Conservation (phyloP, 2,797 vertebrate species). For the Hozukius guyotensis region DNA sequence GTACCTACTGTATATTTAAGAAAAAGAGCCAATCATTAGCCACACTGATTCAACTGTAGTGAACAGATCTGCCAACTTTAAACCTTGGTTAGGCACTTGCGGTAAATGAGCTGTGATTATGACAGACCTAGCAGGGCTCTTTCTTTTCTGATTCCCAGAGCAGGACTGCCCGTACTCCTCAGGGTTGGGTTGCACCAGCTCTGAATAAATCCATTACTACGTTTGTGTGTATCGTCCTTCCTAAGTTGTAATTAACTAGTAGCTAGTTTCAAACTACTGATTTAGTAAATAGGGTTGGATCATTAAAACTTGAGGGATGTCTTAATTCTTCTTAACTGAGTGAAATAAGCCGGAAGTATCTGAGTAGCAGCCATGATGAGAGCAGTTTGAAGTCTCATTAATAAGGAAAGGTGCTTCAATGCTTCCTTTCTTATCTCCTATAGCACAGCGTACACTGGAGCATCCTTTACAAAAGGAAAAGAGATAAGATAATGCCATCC, state of each 20-base stretch:
- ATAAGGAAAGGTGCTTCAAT: background rate
- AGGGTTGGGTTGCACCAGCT: slow-evolving; percentile 16
- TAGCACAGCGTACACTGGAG: background rate
- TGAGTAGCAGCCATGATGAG: background rate
- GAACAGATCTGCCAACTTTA: slow-evolving; percentile 44
- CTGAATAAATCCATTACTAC: slow-evolving; percentile 3
- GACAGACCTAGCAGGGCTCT: slow-evolving; percentile 29
- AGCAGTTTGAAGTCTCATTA: too few species aligned
- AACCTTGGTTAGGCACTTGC: slow-evolving; percentile 84
- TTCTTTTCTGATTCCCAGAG: slow-evolving; percentile 31
- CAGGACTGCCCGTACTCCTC: background rate
- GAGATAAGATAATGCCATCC: background rate
- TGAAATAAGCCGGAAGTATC: background rate
- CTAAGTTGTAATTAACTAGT: background rate
- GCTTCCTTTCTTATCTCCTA: background rate
- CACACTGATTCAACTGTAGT: slow-evolving; percentile 24
- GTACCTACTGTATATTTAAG: background rate
- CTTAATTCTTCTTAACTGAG: background rate
- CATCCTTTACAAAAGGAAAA: background rate
- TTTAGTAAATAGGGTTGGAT: background rate
- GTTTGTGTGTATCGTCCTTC: background rate
- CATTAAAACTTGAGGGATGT: background rate
- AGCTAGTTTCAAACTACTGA: background rate
- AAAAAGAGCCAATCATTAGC: slow-evolving; percentile 6
- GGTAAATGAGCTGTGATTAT: slow-evolving; percentile 73